Percentiles rank a stretch among this genome's conserved stretches.
Evolutionary conservation across 2,888 invertebrate genomes (phyloP).

Genomic region (Scaptomyza reducta): DNA sequence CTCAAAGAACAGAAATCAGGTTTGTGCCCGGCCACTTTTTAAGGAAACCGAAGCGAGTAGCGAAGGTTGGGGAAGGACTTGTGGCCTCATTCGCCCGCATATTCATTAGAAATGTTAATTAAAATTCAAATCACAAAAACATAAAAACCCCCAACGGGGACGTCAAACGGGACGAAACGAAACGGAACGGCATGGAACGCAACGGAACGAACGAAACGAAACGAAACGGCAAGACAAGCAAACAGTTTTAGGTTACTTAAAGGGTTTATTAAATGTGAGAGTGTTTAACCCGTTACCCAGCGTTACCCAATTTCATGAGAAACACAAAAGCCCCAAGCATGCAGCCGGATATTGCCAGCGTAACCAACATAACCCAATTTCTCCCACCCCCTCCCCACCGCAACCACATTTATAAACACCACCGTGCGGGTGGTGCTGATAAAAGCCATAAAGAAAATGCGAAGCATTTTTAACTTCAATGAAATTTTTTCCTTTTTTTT

Average conservation of each 20-base stretch:
- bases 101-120: slow-evolving; percentile 73
- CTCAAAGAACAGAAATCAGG: slow-evolving; percentile 7
- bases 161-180: slow-evolving; percentile 20
- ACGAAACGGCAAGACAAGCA: slow-evolving; percentile 60
- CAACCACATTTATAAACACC: slow-evolving; percentile 4
- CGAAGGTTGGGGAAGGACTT: neutral
- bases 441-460: slow-evolving; percentile 59
- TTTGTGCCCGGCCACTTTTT: neutral
- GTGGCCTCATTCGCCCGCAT: slow-evolving; percentile 38
- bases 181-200: slow-evolving; percentile 14
- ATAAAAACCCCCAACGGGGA: slow-evolving; percentile 24
- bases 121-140: slow-evolving; percentile 71
- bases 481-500: slow-evolving; percentile 47
- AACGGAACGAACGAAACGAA: slow-evolving; percentile 17
- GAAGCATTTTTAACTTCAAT: slow-evolving; percentile 73
- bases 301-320: slow-evolving; percentile 16
- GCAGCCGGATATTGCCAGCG: neutral
- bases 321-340: slow-evolving; percentile 22
- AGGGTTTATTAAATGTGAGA: slow-evolving; percentile 74
- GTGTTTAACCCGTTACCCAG: slow-evolving; percentile 69
- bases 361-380: neutral
- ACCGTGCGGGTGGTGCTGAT: neutral
- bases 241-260: slow-evolving; percentile 80
- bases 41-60: neutral
- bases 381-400: neutral